Evolutionary conservation across 2,797 vertebrate species (phyloP), one percentile per base, ranked within the genome.

Genomic region (Crenuchus spilurus): DNA sequence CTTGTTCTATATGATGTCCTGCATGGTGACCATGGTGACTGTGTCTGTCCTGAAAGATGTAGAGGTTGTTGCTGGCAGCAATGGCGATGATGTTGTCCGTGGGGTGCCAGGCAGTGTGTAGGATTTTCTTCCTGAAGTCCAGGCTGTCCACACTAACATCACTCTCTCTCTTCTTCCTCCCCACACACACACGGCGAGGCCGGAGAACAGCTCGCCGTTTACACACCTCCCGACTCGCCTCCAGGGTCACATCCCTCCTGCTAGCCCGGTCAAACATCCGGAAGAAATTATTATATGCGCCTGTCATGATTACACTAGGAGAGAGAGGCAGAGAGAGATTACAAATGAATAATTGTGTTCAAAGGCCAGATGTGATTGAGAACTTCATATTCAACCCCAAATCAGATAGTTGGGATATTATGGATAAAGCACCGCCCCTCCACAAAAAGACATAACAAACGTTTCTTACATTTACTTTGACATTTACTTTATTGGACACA

Each of bases 71-170:
- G 70, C 80, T 82, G 70, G 83, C 83, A 0, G 83, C 83, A 8
- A 84, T 82, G 75, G 80, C 83, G 41, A 84, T 84, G 48, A 84
- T 82, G 74, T 84, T 84, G 69, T 84, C 83, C 20, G 75, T 82
- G 6, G 83, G 83, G 57, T 84, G 83, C 83, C 83, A 84, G 14
- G 80, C 80, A 1, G 83, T 82, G 42, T 84, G 83, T 7, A 84
- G 77, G 68, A 84, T 80, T 70, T 84, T 84, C 70, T 82, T 84
- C 51, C 78, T 68, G 78, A 84, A 84, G 54, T 84, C 83, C 74
- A 84, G 74, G 51, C 76, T 84, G 71, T 84, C 83, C 67, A 84
- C 83, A 13, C 80, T 82, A 60, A 84, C 76, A 14, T 84, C 83
- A 0, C 75, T 78, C 4, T 84, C 80, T 75, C 77, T 78, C 54